Base-by-base conservation (phyloP, 1,140 invertebrate genomes). In the Ectropis grisescens region DNA sequence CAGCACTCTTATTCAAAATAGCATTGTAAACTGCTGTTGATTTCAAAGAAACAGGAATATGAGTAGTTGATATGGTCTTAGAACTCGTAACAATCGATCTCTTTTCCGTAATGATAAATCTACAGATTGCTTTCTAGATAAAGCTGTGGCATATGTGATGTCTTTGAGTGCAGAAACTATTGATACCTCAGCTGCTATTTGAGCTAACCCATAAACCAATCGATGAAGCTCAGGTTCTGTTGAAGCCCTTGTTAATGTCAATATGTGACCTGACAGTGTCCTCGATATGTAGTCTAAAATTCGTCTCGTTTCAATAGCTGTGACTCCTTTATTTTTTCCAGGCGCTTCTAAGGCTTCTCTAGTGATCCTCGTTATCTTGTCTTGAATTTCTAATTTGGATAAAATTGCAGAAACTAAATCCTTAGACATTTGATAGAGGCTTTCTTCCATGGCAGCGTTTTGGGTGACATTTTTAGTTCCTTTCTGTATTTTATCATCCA, bases 91-190 rank as follows among this genome's bases (percentile, higher is more conserved):
- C n/a, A n/a, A 57, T 29, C 9, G 58, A 53, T 46, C 76, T 58
- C 37, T 76, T 81, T 47, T 68, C 6, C 76, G 57, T 12, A 81
- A 41, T 2, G 65, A 68, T 39, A 78, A 60, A 55, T 81, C 76
- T 15, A 72, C 56, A 8, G 69, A 75, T 46, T 76, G 72, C 36
- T 72, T 81, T 42, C 75, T 78, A 13, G 72, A 75, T 37, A 81
- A 48, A 7, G 69, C 57, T 36, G 58, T 51, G 14, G 72, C 58
- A 29, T 76, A 81, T 4, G 72, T 81, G 11, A 64, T 70, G 41
- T 81, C 76, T 52, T 74, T 78, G 38, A 81, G 54, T 12, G 72
- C 72, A 4, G 76, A 68, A 19, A 81, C 60, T 28, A 81, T 81
- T 6, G 76, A 81, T 11, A 75, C 55, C 47, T 81, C 76, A 33